phyloP scores from a whole-genome alignment of 2,797 vertebrate species.

The Chromobotia macracanthus region DNA sequence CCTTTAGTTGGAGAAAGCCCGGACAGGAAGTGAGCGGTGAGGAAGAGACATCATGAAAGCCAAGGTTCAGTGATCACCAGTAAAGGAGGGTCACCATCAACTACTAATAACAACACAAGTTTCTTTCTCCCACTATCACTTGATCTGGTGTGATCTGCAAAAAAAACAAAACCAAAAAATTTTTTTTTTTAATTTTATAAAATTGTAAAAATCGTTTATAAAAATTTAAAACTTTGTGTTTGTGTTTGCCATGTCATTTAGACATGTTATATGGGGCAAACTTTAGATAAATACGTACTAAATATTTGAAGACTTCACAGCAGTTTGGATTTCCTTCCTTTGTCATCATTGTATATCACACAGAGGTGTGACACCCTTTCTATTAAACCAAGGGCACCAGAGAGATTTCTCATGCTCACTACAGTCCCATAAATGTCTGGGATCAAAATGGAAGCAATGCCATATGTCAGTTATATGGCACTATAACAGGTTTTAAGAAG shows the following conservation, averaged over 20 bases:
- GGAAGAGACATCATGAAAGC: slow-evolving; percentile 70
- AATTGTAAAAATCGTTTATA: neutral
- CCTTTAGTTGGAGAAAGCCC: slow-evolving; percentile 56
- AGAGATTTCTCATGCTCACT: slow-evolving; percentile 81
- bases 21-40: slow-evolving; percentile 75
- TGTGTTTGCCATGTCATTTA: neutral
- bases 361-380: slow-evolving; percentile 78
- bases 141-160: slow-evolving; percentile 54
- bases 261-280: neutral
- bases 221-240: neutral
- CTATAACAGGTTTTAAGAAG: slow-evolving; percentile 82
- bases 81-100: slow-evolving; percentile 62
- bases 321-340: slow-evolving; percentile 45
- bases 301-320: slow-evolving; percentile 59
- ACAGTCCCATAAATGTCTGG: slow-evolving; percentile 80
- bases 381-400: slow-evolving; percentile 83
- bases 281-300: slow-evolving; percentile 22
- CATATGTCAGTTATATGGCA: slow-evolving; percentile 82
- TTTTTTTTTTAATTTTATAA: too few relatives aligned
- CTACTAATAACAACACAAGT: slow-evolving; percentile 62
- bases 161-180: neutral
- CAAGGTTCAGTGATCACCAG: slow-evolving; percentile 76
- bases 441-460: slow-evolving; percentile 79
- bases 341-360: slow-evolving; percentile 78
- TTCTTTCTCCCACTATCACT: slow-evolving; percentile 60